A percentile compares a stretch with the other conserved stretches of the same genome.
Evolutionary conservation across 2,888 invertebrate species (phyloP).

Genomic region (Parnassius apollo): DNA sequence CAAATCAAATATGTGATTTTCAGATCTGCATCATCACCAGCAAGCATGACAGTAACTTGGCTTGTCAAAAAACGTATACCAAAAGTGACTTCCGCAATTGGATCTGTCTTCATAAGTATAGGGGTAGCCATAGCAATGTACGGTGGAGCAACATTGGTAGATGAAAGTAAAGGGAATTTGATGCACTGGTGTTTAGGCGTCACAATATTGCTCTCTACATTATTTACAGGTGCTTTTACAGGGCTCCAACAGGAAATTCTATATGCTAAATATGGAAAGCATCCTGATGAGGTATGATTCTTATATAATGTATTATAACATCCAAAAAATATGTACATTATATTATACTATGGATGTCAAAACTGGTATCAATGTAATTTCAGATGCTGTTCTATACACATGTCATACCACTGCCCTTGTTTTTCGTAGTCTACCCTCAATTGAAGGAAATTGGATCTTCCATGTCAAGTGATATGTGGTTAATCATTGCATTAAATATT

Average conservation of each 20-base stretch:
- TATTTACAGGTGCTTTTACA: slow-evolving; percentile 67
- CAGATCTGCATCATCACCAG: slow-evolving; percentile 72
- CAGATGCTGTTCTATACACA: slow-evolving; percentile 76
- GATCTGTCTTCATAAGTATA: slow-evolving; percentile 62
- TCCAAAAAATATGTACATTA: too few relatives aligned
- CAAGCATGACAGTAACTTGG: slow-evolving; percentile 71
- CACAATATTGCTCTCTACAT: slow-evolving; percentile 52
- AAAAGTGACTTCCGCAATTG: slow-evolving; percentile 54
- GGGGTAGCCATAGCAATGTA: slow-evolving; percentile 68
- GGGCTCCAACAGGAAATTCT: slow-evolving; percentile 70
- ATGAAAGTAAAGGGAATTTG: slow-evolving; percentile 56
- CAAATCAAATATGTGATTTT: slow-evolving; percentile 22
- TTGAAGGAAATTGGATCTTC: slow-evolving; percentile 42
- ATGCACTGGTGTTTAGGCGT: slow-evolving; percentile 69
- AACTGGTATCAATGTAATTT: slow-evolving; percentile 33
- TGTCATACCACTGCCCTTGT: slow-evolving; percentile 62
- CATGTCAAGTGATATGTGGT: slow-evolving; percentile 51
- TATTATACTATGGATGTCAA: too few relatives aligned
- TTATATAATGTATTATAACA: too few relatives aligned
- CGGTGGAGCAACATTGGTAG: slow-evolving; percentile 59
- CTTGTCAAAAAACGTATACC: slow-evolving; percentile 57
- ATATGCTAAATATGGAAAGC: slow-evolving; percentile 68
- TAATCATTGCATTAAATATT: slow-evolving; percentile 54
- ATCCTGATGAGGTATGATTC: slow-evolving; percentile 62
- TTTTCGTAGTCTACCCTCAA: slow-evolving; percentile 56